Base-by-base conservation (phyloP, 1,140 invertebrate genomes). In the Saccostrea echinata region DNA sequence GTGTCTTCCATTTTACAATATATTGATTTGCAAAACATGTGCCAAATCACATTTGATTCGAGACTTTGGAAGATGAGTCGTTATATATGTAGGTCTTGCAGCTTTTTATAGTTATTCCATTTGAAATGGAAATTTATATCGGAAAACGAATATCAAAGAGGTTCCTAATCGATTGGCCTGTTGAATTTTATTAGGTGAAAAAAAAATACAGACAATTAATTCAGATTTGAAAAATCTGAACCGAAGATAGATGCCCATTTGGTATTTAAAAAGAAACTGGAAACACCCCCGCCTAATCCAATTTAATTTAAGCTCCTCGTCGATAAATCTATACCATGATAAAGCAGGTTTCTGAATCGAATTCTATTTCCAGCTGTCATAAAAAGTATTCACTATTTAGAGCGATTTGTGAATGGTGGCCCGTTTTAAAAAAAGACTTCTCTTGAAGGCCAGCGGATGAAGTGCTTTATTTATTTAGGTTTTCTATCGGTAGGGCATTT, bases 261-360 rank as follows among this genome's bases (percentile, higher is more conserved):
- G 18, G 55, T n/a, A 6, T 21, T 21, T 61, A 61, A 21, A 61
- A n/a, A 21, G 16, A 61, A 61, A 61, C n/a, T 21, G 30, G 68
- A 76, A 30, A 76, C 68, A 33, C 68, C 68, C 68, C 68, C 68
- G 68, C 68, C 27, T 33, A 76, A 76, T 76, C 27, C 24, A 76
- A 27, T 76, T 76, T 76, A 30, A 76, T 76, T 76, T 30, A 16
- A 76, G 30, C 68, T 12, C 68, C 11, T 33, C 16, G 27, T 76
- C 68, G 27, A 76, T 76, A 33, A 33, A 76, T 76, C 68, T 33
- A 76, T 27, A 33, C 27, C 68, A 76, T 76, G 68, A 76, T 76
- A 1, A 27, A 76, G 68, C 68, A 76, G 68, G 24, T 76, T 76
- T 76, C 11, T 76, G 30, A 76, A 16, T 30, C 27, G 12, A 27